Conservation (phyloP, 2,113 vertebrate genomes). For the Bubalus kerabau region DNA sequence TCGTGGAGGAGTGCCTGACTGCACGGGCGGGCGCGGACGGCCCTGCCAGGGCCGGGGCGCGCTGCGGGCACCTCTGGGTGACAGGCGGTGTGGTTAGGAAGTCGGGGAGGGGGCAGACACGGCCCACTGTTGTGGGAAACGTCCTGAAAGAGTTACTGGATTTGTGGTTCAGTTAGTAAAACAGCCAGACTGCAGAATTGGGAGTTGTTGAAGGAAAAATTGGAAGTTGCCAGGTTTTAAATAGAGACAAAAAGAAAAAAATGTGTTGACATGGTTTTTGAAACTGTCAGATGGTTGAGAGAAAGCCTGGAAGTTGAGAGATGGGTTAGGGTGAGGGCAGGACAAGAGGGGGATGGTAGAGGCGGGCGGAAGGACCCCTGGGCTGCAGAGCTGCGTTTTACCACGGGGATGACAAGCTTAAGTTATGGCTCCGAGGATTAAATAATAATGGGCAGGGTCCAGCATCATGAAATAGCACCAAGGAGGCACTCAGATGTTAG, state of each 20-base stretch:
- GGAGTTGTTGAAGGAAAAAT: background rate
- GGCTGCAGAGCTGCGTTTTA: background rate
- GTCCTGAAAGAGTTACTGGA: background rate
- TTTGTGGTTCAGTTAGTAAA: background rate
- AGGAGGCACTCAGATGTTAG: background rate
- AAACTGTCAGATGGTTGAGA: background rate
- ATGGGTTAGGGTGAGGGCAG: background rate
- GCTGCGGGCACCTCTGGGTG: no score
- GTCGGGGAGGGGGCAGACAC: no score
- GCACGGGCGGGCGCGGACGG: background rate
- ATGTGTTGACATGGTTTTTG: background rate
- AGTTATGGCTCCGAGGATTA: background rate
- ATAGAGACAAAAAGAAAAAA: background rate
- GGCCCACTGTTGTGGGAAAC: no score
- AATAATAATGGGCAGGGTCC: background rate
- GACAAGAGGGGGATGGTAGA: accelerated
- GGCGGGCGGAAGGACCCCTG: background rate
- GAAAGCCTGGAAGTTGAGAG: background rate
- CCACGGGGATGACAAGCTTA: background rate
- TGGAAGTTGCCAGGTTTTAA: background rate
- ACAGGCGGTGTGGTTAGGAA: no score
- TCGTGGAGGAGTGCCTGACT: background rate
- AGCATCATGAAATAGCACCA: background rate
- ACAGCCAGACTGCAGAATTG: background rate
- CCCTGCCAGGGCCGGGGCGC: background rate